Evolutionary conservation across 2,113 vertebrate genomes (phyloP), one percentile per base, ranked within the genome.

Genomic region (Thamnaconus septentrionalis): DNA sequence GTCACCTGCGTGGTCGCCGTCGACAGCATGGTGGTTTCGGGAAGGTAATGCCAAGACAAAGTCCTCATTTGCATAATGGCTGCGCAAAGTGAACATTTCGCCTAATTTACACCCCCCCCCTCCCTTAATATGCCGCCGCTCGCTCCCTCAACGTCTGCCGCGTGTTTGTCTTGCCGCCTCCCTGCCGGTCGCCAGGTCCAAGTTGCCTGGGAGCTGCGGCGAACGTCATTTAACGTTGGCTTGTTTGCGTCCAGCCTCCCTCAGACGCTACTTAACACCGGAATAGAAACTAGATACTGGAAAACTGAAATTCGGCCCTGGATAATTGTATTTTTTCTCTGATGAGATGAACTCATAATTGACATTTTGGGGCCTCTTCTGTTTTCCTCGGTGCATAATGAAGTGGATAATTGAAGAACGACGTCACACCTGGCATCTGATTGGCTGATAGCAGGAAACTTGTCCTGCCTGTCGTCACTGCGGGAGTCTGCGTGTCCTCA

Each of bases 21-120:
- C 68, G 91, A 93, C 84, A 92, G 91, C 83, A 81, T 89, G 42
- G 89, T 93, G 52, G 81, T 94, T 82, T 93, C 93, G 69, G 93
- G 92, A 73, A 93, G 93, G 93, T 93, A 88, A 78, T 57, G 45
- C 54, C 54, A 10, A 52, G 10, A 31, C 8, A 39, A 31, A 47
- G 7, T 5, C 41, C 11, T 3, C 0, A 82, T 79, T 80, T 80
- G 60, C 73, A 81, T 84, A 80, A 87, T 72, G 69, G 61, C 61
- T 75, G 70, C 60, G 61, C 47, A 78, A 70, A 76, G 71, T 80
- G 88, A 87, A 81, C 64, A 68, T 76, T 86, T 83, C 63, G 64
- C 59, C 66, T 74, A 73, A 85, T 82, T 85, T 74, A 71, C 18
- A 31, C 18, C 18, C 18, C 18, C 18, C 1, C 18, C 1, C 18